Percentiles rank a stretch among this genome's conserved stretches.
These are phyloP conservation scores for Acromyrmex charruanus DNA, from an alignment of 1,140 invertebrate genomes.

Conservation along the genomic window DNA sequence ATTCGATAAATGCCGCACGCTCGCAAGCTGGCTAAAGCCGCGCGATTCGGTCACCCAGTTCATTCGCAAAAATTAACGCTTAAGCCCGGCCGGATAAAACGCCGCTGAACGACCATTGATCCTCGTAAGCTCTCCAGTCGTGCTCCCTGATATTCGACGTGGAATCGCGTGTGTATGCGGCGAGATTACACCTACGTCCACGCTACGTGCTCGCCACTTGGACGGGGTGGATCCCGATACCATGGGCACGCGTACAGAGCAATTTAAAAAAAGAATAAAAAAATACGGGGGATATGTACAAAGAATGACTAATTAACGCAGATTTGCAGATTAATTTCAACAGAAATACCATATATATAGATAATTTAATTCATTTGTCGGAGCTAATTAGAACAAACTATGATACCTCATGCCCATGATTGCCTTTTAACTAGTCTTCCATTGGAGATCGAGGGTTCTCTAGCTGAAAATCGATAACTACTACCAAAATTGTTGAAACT, in stretches of 20 bases:
- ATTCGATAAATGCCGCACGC: constrained; percentile 77
- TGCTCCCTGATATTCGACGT: constrained; percentile 72
- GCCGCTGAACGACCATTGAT: constrained; percentile 83
- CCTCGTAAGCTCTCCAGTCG: constrained; percentile 80
- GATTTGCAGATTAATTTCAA: background rate
- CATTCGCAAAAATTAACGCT: constrained; percentile 82
- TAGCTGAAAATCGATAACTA: too few species aligned
- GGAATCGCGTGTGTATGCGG: constrained; percentile 56
- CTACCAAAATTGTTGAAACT: too few species aligned
- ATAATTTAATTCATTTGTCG: background rate
- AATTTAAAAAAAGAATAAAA: constrained; percentile 2
- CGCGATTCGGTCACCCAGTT: constrained; percentile 65
- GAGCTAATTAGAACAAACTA: background rate
- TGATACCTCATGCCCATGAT: background rate
- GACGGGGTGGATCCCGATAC: constrained; percentile 7
- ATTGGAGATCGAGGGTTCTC: too few species aligned
- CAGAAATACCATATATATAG: background rate
- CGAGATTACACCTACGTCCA: constrained; percentile 54
- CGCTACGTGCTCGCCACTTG: constrained; percentile 49
- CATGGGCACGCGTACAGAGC: constrained; percentile 5
- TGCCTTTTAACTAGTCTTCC: too few species aligned
- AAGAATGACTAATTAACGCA: background rate
- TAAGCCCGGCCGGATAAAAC: constrained; percentile 79
- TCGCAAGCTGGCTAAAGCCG: constrained; percentile 32
- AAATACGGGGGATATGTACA: background rate